A percentile compares a stretch with the other conserved stretches of the same genome.
phyloP scores from a whole-genome alignment of 2,113 vertebrate species.

The Ramphastos sulfuratus region DNA sequence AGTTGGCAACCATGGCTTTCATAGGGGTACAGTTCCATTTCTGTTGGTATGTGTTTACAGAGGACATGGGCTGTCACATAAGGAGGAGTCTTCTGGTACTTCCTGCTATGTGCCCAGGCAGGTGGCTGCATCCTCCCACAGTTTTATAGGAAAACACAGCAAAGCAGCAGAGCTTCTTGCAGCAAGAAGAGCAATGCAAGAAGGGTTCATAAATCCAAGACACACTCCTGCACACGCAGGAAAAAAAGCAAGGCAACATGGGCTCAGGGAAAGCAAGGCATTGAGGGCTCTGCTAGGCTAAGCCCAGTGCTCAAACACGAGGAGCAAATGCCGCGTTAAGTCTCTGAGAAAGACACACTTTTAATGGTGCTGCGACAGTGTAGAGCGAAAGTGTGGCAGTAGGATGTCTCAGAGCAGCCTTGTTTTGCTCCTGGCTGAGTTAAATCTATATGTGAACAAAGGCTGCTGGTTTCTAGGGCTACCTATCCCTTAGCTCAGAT shows the following conservation, averaged over 20 bases:
- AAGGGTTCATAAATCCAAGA: neutral
- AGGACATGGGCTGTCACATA: neutral
- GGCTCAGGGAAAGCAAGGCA: neutral
- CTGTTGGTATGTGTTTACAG: neutral
- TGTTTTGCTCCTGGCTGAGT: neutral
- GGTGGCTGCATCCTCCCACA: neutral
- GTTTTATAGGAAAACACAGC: neutral
- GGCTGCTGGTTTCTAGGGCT: neutral
- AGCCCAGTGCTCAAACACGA: neutral
- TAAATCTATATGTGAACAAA: neutral
- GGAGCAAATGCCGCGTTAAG: neutral
- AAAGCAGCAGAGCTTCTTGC: neutral
- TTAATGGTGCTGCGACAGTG: neutral
- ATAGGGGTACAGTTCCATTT: neutral
- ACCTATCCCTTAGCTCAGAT: neutral
- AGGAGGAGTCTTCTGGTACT: neutral
- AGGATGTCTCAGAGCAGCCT: neutral
- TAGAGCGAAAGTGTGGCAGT: neutral
- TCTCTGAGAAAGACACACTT: neutral
- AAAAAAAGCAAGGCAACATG: neutral
- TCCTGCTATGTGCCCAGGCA: neutral
- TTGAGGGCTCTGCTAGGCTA: neutral
- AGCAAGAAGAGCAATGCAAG: neutral
- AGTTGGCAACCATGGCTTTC: neutral
- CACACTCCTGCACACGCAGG: fast-evolving